Evolutionary conservation across 2,113 vertebrate species (phyloP), one percentile per base, ranked within the genome.

Genomic region (Pogona vitticeps): DNA sequence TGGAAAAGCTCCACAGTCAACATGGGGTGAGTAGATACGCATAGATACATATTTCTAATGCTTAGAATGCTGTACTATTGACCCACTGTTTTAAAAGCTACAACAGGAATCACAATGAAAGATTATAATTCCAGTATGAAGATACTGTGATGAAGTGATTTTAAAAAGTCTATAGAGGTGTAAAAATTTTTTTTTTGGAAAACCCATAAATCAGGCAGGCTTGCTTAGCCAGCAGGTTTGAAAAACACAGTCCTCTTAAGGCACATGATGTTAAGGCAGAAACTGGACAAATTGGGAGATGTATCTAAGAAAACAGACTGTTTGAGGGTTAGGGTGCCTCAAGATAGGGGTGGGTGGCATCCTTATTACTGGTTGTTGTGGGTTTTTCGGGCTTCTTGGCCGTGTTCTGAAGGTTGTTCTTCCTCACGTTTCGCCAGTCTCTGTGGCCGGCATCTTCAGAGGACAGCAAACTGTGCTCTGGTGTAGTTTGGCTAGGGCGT

Each of bases 1-100:
- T 98, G 94, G 98, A 98, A 96, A 98, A 98, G 90, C 97, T 98
- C 88, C 97, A 98, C 96, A 98, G 96, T 88, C 97, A 98, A 87
- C 98, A 98, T 67, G 96, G 97, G 77, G 98, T 98, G 93, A 97
- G 98, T 96, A 90, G 86, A 80, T 88, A 84, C 79, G 10, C 36
- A 71, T 61, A 33, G 23, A 8, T 33, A 31, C 58, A 58, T 58
- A 59, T 73, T 75, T 73, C 40, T 38, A 63, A 75, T 40, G 42
- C 59, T 26, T 73, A 18, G 40, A 38, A 33, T 33, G 14, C 28
- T 73, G 21, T 65, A 28, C 36, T 42, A 26, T 52, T n/a, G 31
- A 2, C 31, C 75, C 9, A 3, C 20, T 9, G 13, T 86, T 38
- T 79, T 21, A 7, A 71, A 38, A 58, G 61, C 9, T 36, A 76